Evolutionary conservation across 2,113 vertebrate species (phyloP).

Genomic region (Entosphenus tridentatus): DNA sequence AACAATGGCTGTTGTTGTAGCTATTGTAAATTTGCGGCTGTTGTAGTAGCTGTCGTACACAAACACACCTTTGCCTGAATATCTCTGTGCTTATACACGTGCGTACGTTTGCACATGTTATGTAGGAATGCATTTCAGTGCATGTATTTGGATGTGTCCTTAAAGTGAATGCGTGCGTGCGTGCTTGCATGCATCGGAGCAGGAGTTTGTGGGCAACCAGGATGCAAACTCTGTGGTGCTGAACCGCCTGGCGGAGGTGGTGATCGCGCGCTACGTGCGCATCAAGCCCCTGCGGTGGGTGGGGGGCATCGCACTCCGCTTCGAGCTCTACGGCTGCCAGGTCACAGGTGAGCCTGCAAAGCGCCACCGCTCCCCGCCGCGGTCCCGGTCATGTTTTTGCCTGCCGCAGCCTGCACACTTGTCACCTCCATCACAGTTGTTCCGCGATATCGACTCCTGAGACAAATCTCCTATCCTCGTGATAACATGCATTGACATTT

Average conservation of each 20-base stretch:
- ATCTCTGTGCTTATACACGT: neutral
- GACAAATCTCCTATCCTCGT: no score
- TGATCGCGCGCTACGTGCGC: conserved; percentile 65
- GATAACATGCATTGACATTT: no score
- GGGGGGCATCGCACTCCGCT: conserved; percentile 57
- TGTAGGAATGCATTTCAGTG: neutral
- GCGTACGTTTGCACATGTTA: neutral
- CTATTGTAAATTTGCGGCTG: no score
- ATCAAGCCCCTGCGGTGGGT: conserved; percentile 75
- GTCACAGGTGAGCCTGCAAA: conserved; percentile 41
- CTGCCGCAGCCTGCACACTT: no score
- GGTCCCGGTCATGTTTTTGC: no score
- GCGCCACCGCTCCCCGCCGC: no score
- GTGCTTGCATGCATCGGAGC: neutral
- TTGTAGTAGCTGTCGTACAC: neutral
- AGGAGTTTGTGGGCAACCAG: conserved; percentile 70
- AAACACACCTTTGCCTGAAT: neutral
- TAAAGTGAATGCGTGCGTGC: neutral
- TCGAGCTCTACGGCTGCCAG: conserved; percentile 82
- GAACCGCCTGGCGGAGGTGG: conserved; percentile 61
- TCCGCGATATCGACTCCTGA: no score
- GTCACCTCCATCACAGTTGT: no score
- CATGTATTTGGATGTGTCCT: neutral
- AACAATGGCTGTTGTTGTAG: no score
- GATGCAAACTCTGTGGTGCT: conserved; percentile 69